Evolutionary conservation across 2,113 vertebrate genomes (phyloP).

Genomic region (Himantopus leucocephalus): DNA sequence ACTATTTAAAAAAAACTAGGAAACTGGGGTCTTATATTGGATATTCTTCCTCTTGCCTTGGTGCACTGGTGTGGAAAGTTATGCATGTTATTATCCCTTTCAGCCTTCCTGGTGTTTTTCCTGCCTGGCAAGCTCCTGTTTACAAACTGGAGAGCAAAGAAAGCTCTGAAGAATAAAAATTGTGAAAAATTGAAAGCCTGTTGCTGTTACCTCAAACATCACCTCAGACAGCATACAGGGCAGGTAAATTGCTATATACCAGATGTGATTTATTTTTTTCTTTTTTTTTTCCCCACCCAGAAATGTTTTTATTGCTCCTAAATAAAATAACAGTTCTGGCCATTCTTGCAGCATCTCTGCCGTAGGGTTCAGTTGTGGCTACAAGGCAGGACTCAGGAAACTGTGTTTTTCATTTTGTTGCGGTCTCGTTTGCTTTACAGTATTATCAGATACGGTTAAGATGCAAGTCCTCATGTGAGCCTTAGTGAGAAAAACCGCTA

Average conservation of each 20-base stretch:
- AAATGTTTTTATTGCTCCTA: background rate
- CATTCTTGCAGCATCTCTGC: accelerated
- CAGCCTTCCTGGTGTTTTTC: background rate
- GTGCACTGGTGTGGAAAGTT: background rate
- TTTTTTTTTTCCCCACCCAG: too few relatives aligned
- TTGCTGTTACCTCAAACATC: background rate
- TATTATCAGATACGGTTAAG: accelerated
- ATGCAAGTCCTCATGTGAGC: background rate
- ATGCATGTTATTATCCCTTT: background rate
- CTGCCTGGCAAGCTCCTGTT: background rate
- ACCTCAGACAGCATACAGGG: accelerated
- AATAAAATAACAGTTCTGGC: background rate
- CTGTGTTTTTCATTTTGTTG: accelerated
- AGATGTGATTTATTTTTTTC: background rate
- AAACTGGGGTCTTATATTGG: accelerated
- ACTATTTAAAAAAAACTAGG: background rate
- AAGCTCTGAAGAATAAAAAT: background rate
- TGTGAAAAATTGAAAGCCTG: background rate
- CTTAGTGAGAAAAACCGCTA: accelerated
- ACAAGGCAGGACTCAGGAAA: background rate
- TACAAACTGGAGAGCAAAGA: background rate
- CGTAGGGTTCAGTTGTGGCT: accelerated
- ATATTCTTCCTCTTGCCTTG: background rate
- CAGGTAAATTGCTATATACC: background rate
- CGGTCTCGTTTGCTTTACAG: background rate